Evolutionary conservation across 2,888 invertebrate genomes (phyloP), one percentile per base, ranked within the genome.

Genomic region (Colletes collaris): DNA sequence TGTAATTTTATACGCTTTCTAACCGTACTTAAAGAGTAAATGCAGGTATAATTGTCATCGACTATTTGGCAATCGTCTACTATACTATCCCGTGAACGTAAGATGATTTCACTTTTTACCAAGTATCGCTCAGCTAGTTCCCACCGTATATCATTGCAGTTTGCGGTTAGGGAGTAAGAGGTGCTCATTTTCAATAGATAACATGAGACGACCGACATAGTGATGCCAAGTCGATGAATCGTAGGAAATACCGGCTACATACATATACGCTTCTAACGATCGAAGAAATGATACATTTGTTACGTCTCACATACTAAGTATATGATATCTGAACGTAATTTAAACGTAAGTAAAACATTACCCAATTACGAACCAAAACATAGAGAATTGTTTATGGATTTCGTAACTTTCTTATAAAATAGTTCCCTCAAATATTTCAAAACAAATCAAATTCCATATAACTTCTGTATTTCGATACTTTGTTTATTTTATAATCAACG

Each of bases 1-100:
- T 88, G 88, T 81, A 88, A 89, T 89, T 89, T 88, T 88, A 85
- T 85, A 90, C 90, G 90, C 90, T 90, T 90, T 90, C 90, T 90
- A 90, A 86, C 78, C 82, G 77, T 65, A 46, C 63, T 70, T 68
- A 76, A 85, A 65, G 37, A 63, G 68, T 60, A 49, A 10, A 46
- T 60, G 19, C 63, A 63, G 16, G 40, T 37, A 58, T 53, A 46
- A 70, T 40, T 81, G 67, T 81, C 80, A 71, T 81, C 70, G 70
- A 55, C 58, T 63, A 52, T 16, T 66, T 53, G 70, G 58, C 62
- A 58, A 66, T 71, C 52, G n/a, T 68, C 58, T 27, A 49, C 11
- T n/a, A 59, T 16, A 37, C n/a, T 46, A 63, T 53, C 56, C 59
- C 58, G 40, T 3, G 27, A 27, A 19, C 1, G 10, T 6, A 53